phyloP scores from a whole-genome alignment of 1,140 invertebrate genomes.

The Akabosia matsudoensis region DNA sequence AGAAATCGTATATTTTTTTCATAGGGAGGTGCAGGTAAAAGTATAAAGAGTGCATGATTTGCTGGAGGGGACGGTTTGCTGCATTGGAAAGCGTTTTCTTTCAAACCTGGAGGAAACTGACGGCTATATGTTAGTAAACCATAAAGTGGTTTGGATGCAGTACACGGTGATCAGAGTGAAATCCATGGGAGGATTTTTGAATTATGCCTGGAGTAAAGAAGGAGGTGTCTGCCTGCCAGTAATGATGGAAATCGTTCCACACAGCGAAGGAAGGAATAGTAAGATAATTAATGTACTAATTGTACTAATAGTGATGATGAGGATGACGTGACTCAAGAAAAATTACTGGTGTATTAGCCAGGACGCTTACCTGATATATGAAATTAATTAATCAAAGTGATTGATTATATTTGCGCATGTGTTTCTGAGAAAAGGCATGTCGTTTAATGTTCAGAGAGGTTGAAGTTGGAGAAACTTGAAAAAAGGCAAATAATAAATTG shows the following conservation, averaged over 20 bases:
- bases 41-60: not conserved
- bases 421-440: not conserved
- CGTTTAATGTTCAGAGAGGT: too few relatives aligned
- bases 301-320: not conserved
- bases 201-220: not conserved
- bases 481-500: too few relatives aligned
- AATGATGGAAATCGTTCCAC: not conserved
- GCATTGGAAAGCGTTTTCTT: not conserved
- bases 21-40: not conserved
- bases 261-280: not conserved
- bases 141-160: not conserved
- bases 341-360: slow-evolving; percentile 12
- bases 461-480: too few relatives aligned
- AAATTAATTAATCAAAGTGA: slow-evolving; percentile 7
- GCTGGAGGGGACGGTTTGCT: not conserved
- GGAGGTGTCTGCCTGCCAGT: not conserved
- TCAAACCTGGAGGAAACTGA: not conserved
- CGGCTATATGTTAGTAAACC: not conserved
- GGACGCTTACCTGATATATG: not conserved
- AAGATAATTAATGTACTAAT: not conserved
- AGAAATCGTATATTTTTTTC: not conserved
- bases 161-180: not conserved
- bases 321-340: not conserved
- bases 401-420: not conserved
- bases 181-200: not conserved